These are phyloP conservation scores for Scolanthus callimorphus DNA, from an alignment of 92 coral and sea anemone species.

Conservation along the genomic window DNA sequence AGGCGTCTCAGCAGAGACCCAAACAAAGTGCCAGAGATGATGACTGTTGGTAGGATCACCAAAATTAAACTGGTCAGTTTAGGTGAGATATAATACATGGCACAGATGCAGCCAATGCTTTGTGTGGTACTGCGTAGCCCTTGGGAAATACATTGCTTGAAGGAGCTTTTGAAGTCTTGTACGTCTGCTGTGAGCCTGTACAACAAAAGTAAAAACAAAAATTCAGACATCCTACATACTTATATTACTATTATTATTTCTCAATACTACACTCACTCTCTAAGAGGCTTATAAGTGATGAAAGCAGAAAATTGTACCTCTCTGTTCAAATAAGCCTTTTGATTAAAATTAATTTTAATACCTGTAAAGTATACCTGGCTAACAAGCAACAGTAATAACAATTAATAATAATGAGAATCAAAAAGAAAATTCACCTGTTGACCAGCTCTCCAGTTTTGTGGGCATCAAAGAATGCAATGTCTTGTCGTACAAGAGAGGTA, in stretches of 20 bases:
- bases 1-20: conserved; percentile 85
- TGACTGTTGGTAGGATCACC: conserved; percentile 63
- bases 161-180: conserved; percentile 97
- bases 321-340: too few relatives aligned
- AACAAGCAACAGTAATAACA: too few relatives aligned
- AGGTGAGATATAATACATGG: conserved; percentile 87
- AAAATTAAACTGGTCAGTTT: conserved; percentile 73
- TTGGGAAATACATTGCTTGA: conserved; percentile 93
- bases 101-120: conserved; percentile 84
- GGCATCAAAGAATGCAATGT: conserved; percentile 95
- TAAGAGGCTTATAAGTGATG: too few relatives aligned
- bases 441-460: conserved; percentile 96
- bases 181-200: conserved; percentile 85
- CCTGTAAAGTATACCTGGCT: too few relatives aligned
- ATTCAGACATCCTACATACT: too few relatives aligned
- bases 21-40: conserved; percentile 76
- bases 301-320: too few relatives aligned
- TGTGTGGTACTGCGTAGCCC: conserved; percentile 93
- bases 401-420: too few relatives aligned
- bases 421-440: conserved; percentile 84
- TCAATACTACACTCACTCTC: too few relatives aligned
- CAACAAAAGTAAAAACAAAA: neutral
- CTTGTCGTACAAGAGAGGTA: conserved; percentile 80
- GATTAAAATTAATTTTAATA: too few relatives aligned
- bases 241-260: too few relatives aligned